Base-by-base conservation (phyloP, 2,888 invertebrate species). In the Melanophora roralis region DNA sequence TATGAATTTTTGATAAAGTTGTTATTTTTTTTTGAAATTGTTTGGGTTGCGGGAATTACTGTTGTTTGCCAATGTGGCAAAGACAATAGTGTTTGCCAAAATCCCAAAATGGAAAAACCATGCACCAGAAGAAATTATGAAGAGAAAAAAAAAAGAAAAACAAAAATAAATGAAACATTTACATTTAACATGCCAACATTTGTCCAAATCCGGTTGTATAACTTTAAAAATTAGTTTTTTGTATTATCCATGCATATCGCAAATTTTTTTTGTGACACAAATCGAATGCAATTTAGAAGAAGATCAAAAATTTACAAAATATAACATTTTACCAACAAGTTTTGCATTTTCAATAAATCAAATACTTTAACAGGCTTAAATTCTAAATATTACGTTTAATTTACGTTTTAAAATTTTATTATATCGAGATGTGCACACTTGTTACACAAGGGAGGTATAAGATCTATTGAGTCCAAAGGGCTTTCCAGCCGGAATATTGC, bases 31-130 rank as follows among this genome's bases (percentile, higher is more conserved):
- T 34, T 36, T 19, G 27, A 2, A 45, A 45, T 45, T 45, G 45
- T 27, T 49, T 38, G 14, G 55, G 1, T 43, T 45, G 49, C 23
- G 43, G 49, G 27, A 19, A 59, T 69, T 67, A 16, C n/a, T 16
- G 51, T 23, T 65, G 16, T 65, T 53, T 65, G 57, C 40, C 49
- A 57, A 57, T 64, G 71, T 53, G 51, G 71, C 51, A 36, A 23
- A 64, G 59, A 60, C 53, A 72, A 53, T 6, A 16, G n/a, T 23
- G 47, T 53, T 64, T 72, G 71, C 77, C 72, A 77, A 76, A 53
- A 36, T 21, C n/a, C 19, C 9, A 34, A 57, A 32, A 3, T 36
- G 9, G 11, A n/a, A 45, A 51, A 34, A 65, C n/a, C n/a, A n/a
- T n/a, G n/a, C n/a, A n/a, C n/a, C n/a, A n/a, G n/a, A n/a, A n/a